Conservation (phyloP, 2,113 vertebrate genomes). For the Phalacrocorax carbo region DNA sequence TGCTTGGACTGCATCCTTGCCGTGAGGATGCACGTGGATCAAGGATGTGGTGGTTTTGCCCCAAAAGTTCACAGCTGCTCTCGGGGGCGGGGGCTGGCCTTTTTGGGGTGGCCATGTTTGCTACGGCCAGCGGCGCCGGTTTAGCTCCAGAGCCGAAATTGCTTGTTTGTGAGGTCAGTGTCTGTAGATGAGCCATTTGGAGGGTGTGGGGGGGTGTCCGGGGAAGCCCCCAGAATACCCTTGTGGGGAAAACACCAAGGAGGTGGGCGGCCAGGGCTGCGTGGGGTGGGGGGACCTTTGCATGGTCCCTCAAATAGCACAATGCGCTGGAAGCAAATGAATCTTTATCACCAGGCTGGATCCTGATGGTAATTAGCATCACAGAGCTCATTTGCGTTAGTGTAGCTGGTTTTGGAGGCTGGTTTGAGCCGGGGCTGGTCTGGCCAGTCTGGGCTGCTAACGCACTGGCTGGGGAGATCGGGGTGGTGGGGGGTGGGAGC, state of each 20-base stretch:
- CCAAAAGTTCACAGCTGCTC: neutral
- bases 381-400: neutral
- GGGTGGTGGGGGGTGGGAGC: neutral
- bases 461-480: neutral
- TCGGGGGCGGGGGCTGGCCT: neutral
- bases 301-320: neutral
- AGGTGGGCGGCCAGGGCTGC: neutral
- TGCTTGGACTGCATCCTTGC: neutral
- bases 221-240: neutral
- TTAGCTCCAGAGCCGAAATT: neutral
- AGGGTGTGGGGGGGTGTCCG: neutral
- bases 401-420: neutral
- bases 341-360: neutral
- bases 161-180: rapidly evolving
- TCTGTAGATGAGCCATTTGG: neutral
- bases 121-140: neutral
- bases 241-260: neutral
- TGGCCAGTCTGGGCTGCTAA: neutral
- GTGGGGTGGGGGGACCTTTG: rapidly evolving
- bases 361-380: constrained; percentile 17
- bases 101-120: neutral
- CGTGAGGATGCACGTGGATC: rapidly evolving
- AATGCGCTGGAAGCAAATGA: neutral
- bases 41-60: neutral
- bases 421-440: neutral